A percentile compares a stretch with the other conserved stretches of the same genome.
These are phyloP conservation scores for Lymantria dispar DNA, from an alignment of 2,888 invertebrate genomes.

Conservation along the genomic window DNA sequence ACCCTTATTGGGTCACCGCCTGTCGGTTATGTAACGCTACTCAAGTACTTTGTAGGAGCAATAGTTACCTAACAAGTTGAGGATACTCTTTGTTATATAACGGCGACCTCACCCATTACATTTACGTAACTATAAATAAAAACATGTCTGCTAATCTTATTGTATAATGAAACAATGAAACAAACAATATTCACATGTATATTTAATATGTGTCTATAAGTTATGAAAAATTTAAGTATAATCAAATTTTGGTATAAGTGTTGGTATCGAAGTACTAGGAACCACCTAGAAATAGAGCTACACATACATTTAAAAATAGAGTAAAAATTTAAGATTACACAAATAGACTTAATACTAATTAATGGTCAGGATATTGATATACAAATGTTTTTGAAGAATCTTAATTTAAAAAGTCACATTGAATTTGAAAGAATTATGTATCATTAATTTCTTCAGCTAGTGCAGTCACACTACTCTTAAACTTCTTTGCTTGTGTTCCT, in stretches of 20 bases:
- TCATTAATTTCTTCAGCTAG: slow-evolving; percentile 49
- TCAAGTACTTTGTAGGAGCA: slow-evolving; percentile 26
- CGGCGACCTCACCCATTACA: slow-evolving; percentile 23
- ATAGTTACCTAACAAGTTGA: slow-evolving; percentile 36
- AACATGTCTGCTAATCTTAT: slow-evolving; percentile 8
- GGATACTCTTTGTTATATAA: slow-evolving; percentile 34
- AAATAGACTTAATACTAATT: slow-evolving; percentile 34
- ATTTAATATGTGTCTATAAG: slow-evolving; percentile 43
- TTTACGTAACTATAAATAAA: slow-evolving; percentile 29
- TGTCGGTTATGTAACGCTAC: slow-evolving; percentile 29
- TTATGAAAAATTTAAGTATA: slow-evolving; percentile 48
- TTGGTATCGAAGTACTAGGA: slow-evolving; percentile 66
- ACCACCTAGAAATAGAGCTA: slow-evolving; percentile 58
- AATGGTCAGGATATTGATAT: slow-evolving; percentile 33
- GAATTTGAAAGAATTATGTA: slow-evolving; percentile 32
- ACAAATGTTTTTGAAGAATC: slow-evolving; percentile 27
- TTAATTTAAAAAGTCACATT: slow-evolving; percentile 21
- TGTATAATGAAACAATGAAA: slow-evolving; percentile 16
- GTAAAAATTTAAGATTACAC: slow-evolving; percentile 34
- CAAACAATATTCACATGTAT: slow-evolving; percentile 35
- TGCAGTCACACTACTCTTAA: slow-evolving; percentile 52
- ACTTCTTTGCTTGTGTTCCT: slow-evolving; percentile 69
- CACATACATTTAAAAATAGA: slow-evolving; percentile 43
- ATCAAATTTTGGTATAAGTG: slow-evolving; percentile 67
- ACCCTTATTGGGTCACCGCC: slow-evolving; percentile 26